Percentiles rank a stretch among this genome's conserved stretches.
Evolutionary conservation across 1,140 invertebrate genomes (phyloP).

Genomic region (Apis dorsata): DNA sequence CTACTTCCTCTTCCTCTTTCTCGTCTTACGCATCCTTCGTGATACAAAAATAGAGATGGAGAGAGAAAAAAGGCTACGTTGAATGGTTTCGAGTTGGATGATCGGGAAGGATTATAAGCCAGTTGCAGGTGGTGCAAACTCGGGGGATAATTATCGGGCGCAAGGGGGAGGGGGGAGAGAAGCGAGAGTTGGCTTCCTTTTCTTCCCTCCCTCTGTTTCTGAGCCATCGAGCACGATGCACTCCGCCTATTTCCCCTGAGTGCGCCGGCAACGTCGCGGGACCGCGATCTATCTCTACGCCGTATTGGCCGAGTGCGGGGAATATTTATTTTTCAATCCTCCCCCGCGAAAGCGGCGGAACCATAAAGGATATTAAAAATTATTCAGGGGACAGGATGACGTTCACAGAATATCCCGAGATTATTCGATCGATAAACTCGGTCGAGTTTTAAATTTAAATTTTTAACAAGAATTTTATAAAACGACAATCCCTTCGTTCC

Average conservation of each 20-base stretch:
- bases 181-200: not conserved
- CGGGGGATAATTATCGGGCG: constrained; percentile 47
- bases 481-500: no score
- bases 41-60: no score
- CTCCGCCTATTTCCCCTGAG: constrained; percentile 62
- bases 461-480: no score
- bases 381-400: not conserved
- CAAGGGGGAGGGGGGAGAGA: not conserved
- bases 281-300: constrained; percentile 28
- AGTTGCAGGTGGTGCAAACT: constrained; percentile 18
- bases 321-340: constrained; percentile 59
- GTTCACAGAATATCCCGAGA: not conserved
- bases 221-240: constrained; percentile 44
- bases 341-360: not conserved
- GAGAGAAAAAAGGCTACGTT: no score
- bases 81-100: no score
- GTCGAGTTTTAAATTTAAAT: no score
- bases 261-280: constrained; percentile 48
- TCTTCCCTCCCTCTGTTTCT: constrained; percentile 28
- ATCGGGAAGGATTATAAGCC: not conserved
- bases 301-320: constrained; percentile 35
- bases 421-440: no score
- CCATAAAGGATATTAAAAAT: constrained; percentile 53
- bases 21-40: no score
- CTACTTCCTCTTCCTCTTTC: not conserved